Conservation (phyloP, 1,140 invertebrate genomes). For the Brevipalpus yothersi region DNA sequence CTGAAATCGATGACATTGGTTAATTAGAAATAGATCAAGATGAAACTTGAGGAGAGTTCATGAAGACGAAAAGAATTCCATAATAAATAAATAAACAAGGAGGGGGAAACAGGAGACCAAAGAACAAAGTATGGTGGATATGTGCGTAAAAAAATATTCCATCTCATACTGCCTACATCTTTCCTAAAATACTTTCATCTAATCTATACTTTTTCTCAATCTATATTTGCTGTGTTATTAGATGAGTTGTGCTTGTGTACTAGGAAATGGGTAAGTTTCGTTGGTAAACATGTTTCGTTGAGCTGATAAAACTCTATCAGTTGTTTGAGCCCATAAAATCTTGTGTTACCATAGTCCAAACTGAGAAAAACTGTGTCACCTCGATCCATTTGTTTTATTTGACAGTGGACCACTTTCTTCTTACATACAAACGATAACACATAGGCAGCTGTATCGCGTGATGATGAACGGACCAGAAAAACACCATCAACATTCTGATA, state of each 20-base stretch:
- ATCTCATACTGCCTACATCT: no score
- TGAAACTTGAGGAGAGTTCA: no score
- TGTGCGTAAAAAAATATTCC: no score
- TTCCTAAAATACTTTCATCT: no score
- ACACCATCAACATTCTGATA: constrained; percentile 33
- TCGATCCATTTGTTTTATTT: constrained; percentile 22
- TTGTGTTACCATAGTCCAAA: constrained; percentile 32
- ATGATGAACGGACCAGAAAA: constrained; percentile 34
- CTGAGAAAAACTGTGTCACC: constrained; percentile 23
- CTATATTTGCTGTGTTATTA: no score
- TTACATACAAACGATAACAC: constrained; percentile 34
- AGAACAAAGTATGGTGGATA: no score
- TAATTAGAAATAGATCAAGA: no score
- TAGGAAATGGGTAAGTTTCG: constrained; percentile 32
- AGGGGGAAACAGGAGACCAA: no score
- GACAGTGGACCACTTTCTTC: constrained; percentile 32
- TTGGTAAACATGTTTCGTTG: constrained; percentile 32
- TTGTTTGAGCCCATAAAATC: constrained; percentile 36
- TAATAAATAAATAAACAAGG: no score
- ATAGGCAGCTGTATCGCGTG: constrained; percentile 30
- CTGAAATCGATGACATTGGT: no score
- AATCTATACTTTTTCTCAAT: no score
- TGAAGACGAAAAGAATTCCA: no score
- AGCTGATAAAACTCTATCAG: constrained; percentile 38
- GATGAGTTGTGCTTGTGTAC: constrained; percentile 11